Evolutionary conservation across 2,113 vertebrate genomes (phyloP), one percentile per base, ranked within the genome.

Genomic region (Orientallactaga bullata): DNA sequence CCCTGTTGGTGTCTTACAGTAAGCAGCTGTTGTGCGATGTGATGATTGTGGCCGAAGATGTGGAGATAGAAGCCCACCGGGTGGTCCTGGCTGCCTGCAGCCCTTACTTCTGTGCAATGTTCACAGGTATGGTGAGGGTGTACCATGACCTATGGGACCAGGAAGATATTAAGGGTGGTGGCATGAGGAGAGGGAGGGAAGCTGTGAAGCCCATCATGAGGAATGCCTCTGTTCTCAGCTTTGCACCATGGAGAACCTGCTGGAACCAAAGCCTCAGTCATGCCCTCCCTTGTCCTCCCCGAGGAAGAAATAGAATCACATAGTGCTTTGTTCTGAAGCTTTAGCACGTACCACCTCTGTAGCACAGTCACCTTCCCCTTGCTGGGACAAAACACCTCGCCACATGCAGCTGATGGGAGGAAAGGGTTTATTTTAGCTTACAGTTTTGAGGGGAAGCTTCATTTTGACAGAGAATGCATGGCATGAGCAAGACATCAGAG

Each of bases 61-160:
- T 99, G 17, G 98, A 99, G 96, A 99, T 99, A 95, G 98, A 99
- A 94, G 99, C 99, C 32, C 99, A 99, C 97, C 98, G 99, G 18
- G 98, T 99, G 97, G 99, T 99, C 94, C 98, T 99, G 86, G 99
- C 99, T 0, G 98, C 99, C 97, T 99, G 99, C 97, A 99, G 99
- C 97, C 99, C 99, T 39, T 99, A 99, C 96, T 99, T 99, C 95
- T 99, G 98, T 98, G 99, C 99, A 5, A 99, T 99, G 99, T 99
- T 99, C 98, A 99, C 99, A 99, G 99, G 99, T 99, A 98, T 15
- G 94, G 32, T 17, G 76, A 82, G 47, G 58, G 60, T 1, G 21
- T 30, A 42, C 7, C 32, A 35, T 32, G 55, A 3, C 28, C 73
- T 0, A 0, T 2, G 32, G 35, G 18, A 2, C 0, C 4, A 55